phyloP scores from a whole-genome alignment of 2,797 vertebrate genomes.

The Artibeus jamaicensis region DNA sequence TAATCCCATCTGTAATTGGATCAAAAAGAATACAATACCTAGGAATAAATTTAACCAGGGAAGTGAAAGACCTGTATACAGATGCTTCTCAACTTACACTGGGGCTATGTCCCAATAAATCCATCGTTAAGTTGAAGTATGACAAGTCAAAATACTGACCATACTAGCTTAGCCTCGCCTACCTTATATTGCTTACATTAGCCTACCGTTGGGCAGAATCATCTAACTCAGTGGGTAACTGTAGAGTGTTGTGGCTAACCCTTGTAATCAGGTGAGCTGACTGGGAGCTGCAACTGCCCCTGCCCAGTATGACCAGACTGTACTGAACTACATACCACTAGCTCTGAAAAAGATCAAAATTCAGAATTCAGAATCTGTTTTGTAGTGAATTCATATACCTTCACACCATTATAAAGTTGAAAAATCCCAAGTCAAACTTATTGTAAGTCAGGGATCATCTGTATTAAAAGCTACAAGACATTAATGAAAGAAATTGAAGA shows the following conservation, averaged over 20 bases:
- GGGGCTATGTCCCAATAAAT: not conserved
- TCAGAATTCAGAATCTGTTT: not conserved
- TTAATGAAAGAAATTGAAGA: not conserved
- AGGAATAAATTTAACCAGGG: not conserved
- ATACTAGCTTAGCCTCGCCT: not conserved
- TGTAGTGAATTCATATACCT: not conserved
- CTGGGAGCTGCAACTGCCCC: not conserved
- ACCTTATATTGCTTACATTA: not conserved
- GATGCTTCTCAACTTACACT: not conserved
- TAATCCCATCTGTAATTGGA: not conserved
- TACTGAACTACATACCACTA: not conserved
- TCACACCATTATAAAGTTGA: not conserved
- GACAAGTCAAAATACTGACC: not conserved
- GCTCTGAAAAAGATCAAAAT: not conserved
- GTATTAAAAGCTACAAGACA: not conserved
- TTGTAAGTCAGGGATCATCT: not conserved
- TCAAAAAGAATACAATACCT: not conserved
- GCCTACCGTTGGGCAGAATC: not conserved
- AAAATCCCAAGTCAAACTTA: not conserved
- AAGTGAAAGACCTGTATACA: not conserved
- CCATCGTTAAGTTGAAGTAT: not conserved
- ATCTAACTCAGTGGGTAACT: not conserved
- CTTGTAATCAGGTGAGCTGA: not conserved
- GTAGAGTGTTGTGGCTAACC: not conserved
- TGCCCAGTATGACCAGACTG: not conserved